A percentile compares a stretch with the other conserved stretches of the same genome.
Conservation (phyloP, 2,888 invertebrate species). For the Cheilosia grossa region DNA sequence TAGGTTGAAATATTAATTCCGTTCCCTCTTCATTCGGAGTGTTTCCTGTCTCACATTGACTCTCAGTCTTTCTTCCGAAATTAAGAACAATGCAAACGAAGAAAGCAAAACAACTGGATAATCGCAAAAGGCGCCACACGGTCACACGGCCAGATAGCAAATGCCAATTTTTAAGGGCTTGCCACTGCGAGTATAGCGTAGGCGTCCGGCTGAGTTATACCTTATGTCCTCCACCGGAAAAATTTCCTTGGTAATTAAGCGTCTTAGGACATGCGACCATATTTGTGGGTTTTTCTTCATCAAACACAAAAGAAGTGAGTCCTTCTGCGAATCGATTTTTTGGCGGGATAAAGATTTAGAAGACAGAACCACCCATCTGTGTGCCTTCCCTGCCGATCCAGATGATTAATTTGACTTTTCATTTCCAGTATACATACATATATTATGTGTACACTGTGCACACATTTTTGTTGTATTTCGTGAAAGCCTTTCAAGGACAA, state of each 20-base stretch:
- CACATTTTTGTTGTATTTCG: slow-evolving; percentile 3
- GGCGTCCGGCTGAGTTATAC: slow-evolving; percentile 37
- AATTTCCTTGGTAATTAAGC: slow-evolving; percentile 56
- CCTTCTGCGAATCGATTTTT: slow-evolving; percentile 70
- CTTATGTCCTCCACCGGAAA: background rate
- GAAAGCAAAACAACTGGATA: background rate
- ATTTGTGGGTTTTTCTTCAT: slow-evolving; percentile 48
- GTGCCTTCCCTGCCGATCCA: slow-evolving; percentile 25
- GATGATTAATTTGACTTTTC: slow-evolving; percentile 58
- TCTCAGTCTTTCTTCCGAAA: slow-evolving; percentile 4
- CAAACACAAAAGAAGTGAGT: slow-evolving; percentile 17
- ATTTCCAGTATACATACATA: slow-evolving; percentile 6
- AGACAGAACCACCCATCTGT: slow-evolving; percentile 19
- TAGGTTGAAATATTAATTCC: slow-evolving; percentile 17
- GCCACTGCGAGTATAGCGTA: background rate
- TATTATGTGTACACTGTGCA: slow-evolving; percentile 2
- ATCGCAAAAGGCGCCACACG: slow-evolving; percentile 44
- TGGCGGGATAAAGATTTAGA: slow-evolving; percentile 50
- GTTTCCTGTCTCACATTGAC: background rate
- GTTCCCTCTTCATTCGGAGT: background rate
- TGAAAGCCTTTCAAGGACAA: slow-evolving; percentile 48
- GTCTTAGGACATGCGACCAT: slow-evolving; percentile 58
- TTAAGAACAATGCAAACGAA: slow-evolving; percentile 1
- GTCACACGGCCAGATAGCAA: background rate
- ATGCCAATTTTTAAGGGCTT: slow-evolving; percentile 11